Evolutionary conservation across 2,888 invertebrate genomes (phyloP), one percentile per base, ranked within the genome.

Genomic region (Camptogramma bilineatum): DNA sequence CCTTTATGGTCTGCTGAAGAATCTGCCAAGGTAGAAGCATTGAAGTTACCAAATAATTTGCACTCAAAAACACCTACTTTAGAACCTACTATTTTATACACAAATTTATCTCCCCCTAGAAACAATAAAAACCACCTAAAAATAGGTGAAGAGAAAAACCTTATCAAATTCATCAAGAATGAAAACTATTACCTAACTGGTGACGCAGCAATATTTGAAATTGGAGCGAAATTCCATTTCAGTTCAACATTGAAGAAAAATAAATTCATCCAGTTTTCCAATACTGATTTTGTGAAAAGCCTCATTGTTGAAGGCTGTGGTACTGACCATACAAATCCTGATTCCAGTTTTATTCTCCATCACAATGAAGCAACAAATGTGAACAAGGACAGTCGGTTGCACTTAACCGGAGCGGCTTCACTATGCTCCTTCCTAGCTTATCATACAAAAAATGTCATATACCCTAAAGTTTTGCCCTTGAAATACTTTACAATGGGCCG

Each of bases 251-350:
- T 93, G 13, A 85, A 89, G 19, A 84, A 93, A 0, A 83, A 87
- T 10, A 87, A 93, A n/a, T 96, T 94, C 78, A 81, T 94, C 0
- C 95, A 95, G 76, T 95, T 96, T 74, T 95, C 96, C 0, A 97
- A 97, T 83, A 94, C 97, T 0, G 97, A 97, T 87, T 97, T 97
- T 87, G 94, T 95, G 4, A 95, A 96, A 60, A 96, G 96, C 79
- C 87, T 96, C 1, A 88, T 97, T 3, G 89, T 97, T 5, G 97
- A 98, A 88, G 97, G 96, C 52, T 94, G 95, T 75, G 96, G 96
- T 1, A 78, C 88, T 34, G 91, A 95, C 76, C 94, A 95, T 47
- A 90, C 94, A 2, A 89, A 95, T 73, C 86, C 94, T 0, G 76
- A 88, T 39, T 78, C 87, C n/a, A 88, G 94, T 9, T 96, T 96